Base-by-base conservation (phyloP, 2,797 vertebrate genomes). In the Chaenodraco wilsoni region DNA sequence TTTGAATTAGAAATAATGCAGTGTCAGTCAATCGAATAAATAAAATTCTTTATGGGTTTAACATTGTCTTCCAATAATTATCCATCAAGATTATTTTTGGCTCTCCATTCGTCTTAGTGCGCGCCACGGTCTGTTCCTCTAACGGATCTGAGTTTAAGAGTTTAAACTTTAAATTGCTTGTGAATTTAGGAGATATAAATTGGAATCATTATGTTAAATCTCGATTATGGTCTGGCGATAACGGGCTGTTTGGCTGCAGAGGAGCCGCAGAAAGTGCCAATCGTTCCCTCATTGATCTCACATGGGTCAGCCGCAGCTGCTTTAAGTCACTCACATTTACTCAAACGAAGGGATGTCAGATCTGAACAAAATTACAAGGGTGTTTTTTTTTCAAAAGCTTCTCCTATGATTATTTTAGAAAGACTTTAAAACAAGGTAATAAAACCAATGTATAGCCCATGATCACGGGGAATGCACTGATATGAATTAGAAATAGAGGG, bases 111-210 rank as follows among this genome's bases (percentile, higher is more conserved):
- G 3, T 69, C 76, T 41, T 41, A 67, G 49, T 33, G 45, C 33
- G 64, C 55, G 14, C 9, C 50, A 10, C 14, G 6, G 58, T 80
- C 81, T 27, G 17, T 73, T 62, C 50, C 49, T 59, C 27, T 83
- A 76, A 83, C 65, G 74, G 70, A 90, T 88, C 2, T 46, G 62
- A 85, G 56, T 87, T 89, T 87, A 84, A 89, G 63, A 67, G 76
- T 43, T 84, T 86, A 63, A 78, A 79, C 58, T 76, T 69, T 61
- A 83, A 89, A 86, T 82, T 76, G 79, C 65, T 48, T 57, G 43
- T 55, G 58, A 79, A 77, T 88, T 81, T 79, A 81, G 37, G 68
- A 72, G 67, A 77, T 76, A 67, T 72, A 78, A 85, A 76, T 67
- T 17, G 51, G 9, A 60, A 81, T 84, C 49, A 84, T 79, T 65